phyloP scores from a whole-genome alignment of 2,113 vertebrate species.

The Globicephala melas region DNA sequence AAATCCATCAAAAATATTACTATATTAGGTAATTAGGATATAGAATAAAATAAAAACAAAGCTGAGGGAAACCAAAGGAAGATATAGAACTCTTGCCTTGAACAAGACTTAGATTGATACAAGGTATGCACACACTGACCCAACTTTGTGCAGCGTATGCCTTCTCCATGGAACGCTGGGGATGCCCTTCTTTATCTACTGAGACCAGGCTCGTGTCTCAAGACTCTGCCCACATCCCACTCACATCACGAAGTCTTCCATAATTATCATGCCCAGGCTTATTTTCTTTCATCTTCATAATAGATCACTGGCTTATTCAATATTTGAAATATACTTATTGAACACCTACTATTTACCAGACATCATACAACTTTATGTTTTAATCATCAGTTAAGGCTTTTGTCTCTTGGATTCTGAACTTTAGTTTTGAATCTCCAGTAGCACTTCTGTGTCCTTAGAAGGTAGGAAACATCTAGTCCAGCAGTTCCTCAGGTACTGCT shows the following conservation, averaged over 20 bases:
- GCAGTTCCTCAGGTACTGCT: not conserved
- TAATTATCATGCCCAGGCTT: not conserved
- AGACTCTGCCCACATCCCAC: not conserved
- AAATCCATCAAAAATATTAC: not conserved
- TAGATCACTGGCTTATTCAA: not conserved
- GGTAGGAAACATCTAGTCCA: not conserved
- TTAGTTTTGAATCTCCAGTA: not conserved
- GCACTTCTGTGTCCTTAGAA: not conserved
- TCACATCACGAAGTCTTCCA: not conserved
- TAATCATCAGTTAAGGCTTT: not conserved
- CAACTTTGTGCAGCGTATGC: not conserved
- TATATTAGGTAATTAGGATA: not conserved
- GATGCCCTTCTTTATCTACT: not conserved
- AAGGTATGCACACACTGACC: not conserved
- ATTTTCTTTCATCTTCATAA: not conserved
- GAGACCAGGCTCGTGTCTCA: not conserved
- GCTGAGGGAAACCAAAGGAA: not conserved
- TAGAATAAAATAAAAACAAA: constrained; percentile 12
- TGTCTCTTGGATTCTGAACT: not conserved
- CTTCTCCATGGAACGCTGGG: not conserved
- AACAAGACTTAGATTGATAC: not conserved
- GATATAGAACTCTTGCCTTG: not conserved
- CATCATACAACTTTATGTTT: not conserved
- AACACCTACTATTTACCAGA: not conserved
- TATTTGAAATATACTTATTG: not conserved